Percentiles rank a stretch among this genome's conserved stretches.
These are phyloP conservation scores for Porites rus DNA, from an alignment of 92 coral and sea anemone species.

Conservation along the genomic window DNA sequence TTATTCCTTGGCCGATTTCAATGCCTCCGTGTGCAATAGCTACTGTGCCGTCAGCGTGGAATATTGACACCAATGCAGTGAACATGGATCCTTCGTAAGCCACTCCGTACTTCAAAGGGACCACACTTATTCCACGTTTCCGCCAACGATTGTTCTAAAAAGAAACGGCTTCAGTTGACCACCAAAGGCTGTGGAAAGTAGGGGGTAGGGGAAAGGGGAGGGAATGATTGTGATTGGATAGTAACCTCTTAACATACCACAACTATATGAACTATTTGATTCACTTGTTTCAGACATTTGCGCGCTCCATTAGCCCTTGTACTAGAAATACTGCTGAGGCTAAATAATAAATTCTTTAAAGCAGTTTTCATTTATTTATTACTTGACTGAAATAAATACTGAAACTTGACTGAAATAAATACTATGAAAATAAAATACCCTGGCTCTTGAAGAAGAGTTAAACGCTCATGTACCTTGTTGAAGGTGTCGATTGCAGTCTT, in stretches of 20 bases:
- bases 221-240: no score
- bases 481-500: slow-evolving; percentile 74
- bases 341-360: no score
- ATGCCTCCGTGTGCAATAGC: slow-evolving; percentile 90
- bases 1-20: slow-evolving; percentile 93
- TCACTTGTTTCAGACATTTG: no score
- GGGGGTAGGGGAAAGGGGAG: not conserved
- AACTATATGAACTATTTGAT: no score
- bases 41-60: slow-evolving; percentile 84
- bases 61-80: slow-evolving; percentile 84
- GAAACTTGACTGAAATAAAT: no score
- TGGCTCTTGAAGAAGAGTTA: no score
- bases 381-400: no score
- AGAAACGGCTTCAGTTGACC: not conserved
- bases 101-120: slow-evolving; percentile 81
- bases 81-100: slow-evolving; percentile 46
- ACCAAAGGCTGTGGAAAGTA: not conserved
- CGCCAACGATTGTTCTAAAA: slow-evolving; percentile 93
- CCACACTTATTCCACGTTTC: slow-evolving; percentile 90
- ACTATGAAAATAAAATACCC: no score
- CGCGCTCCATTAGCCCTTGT: no score
- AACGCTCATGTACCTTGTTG: slow-evolving; percentile 70
- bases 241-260: no score
- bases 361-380: no score
- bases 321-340: no score